Conservation (phyloP, 1,140 invertebrate species). For the Dinoponera quadriceps region DNA sequence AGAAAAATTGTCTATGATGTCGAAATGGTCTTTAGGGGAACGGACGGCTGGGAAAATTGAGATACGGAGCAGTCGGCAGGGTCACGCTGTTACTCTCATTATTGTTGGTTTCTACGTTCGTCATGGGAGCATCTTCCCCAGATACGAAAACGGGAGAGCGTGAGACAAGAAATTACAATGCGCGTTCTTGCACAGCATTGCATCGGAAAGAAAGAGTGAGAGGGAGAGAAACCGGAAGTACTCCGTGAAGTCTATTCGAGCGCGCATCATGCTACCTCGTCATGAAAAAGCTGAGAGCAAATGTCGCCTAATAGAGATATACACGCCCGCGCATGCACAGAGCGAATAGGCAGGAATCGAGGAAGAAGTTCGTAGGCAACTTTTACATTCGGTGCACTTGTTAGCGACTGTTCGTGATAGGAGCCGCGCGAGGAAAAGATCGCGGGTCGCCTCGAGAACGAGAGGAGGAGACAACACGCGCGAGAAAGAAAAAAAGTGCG, state of each 20-base stretch:
- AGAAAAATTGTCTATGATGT: constrained; percentile 19
- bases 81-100: constrained; percentile 51
- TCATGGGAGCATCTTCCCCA: constrained; percentile 25
- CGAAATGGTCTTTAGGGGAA: constrained; percentile 57
- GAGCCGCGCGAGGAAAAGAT: constrained; percentile 78
- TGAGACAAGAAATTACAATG: constrained; percentile 44
- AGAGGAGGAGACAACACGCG: constrained; percentile 22
- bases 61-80: constrained; percentile 26
- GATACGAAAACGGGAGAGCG: constrained; percentile 29
- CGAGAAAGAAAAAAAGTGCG: constrained; percentile 25
- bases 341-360: constrained; percentile 18
- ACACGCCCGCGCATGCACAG: constrained; percentile 56
- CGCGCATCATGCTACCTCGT: constrained; percentile 56
- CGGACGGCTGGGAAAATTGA: constrained; percentile 46
- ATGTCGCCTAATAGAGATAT: constrained; percentile 76
- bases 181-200: constrained; percentile 18
- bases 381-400: constrained; percentile 80
- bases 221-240: constrained; percentile 40
- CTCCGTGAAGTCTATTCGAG: constrained; percentile 49
- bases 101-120: constrained; percentile 35
- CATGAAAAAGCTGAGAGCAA: constrained; percentile 76
- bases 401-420: constrained; percentile 79
- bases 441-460: constrained; percentile 48
- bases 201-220: background rate
- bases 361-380: constrained; percentile 72